phyloP scores from a whole-genome alignment of 2,113 vertebrate genomes.

The Camelus dromedarius region DNA sequence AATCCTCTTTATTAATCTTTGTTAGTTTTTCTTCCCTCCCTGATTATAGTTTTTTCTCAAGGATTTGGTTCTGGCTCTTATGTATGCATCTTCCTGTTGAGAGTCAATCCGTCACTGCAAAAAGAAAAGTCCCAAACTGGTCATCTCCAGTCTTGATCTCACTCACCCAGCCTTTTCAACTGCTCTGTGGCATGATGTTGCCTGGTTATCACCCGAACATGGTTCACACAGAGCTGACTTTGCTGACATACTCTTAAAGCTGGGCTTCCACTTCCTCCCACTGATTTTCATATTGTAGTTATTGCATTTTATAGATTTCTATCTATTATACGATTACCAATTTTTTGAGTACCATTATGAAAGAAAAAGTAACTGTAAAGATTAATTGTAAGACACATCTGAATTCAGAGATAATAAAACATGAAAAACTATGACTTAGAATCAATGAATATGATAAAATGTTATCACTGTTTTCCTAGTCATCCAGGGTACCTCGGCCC shows the following conservation, averaged over 20 bases:
- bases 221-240: neutral
- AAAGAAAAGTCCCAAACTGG: neutral
- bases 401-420: neutral
- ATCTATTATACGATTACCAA: neutral
- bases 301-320: neutral
- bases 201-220: neutral
- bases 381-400: slow-evolving; percentile 10
- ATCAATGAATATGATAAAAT: neutral
- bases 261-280: neutral
- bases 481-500: neutral
- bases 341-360: neutral
- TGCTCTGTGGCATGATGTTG: neutral
- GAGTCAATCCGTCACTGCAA: neutral
- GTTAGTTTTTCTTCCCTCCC: neutral
- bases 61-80: neutral
- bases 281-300: slow-evolving; percentile 29
- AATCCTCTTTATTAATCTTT: neutral
- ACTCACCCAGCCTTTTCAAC: neutral
- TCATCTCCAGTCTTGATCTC: neutral
- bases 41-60: neutral
- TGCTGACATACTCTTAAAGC: neutral
- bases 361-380: slow-evolving; percentile 8
- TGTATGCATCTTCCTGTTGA: neutral
- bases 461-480: neutral
- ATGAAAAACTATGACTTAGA: slow-evolving; percentile 11